Base-by-base conservation (phyloP, 2,113 vertebrate genomes). In the Gorsachius goisagi region DNA sequence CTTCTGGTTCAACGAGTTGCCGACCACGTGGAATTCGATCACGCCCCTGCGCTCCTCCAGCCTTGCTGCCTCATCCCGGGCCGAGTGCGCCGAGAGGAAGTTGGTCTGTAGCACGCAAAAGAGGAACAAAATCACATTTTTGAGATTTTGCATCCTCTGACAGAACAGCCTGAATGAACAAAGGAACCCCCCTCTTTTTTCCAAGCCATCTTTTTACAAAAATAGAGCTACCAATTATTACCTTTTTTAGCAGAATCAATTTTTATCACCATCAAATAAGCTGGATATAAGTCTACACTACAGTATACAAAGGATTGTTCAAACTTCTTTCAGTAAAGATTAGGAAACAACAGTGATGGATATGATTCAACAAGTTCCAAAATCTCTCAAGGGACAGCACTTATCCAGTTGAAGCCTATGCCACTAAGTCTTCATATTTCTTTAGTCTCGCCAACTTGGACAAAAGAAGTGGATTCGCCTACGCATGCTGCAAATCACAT, bases 21-120 rank as follows among this genome's bases (percentile, higher is more conserved):
- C 99, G 0, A 99, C 99, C 41, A 99, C 99, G 0, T 99, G 99
- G 97, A 99, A 99, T 79, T 99, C 99, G 10, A 99, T 99, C 81
- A 99, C 99, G 1, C 99, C 99, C 32, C 99, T 98, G 72, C 99
- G 98, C 93, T 99, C 99, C 93, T 99, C 99, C 67, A 99, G 95
- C 67, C 99, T 98, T 0, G 99, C 99, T 0, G 99, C 99, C 97
- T 99, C 99, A 0, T 99, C 99, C 35, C 99, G 98, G 4, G 99
- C 99, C 0, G 99, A 99, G 89, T 99, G 99, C 2, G 99, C 99
- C 0, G 99, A 99, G 72, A 99, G 98, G 86, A 99, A 98, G 89
- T 98, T 99, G 92, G 99, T 99, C 99, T 99, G 95, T 49, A 33
- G 47, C 59, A 2, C 73, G 52, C 39, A 66, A 93, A 71, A 68